Percentiles rank a stretch among this genome's conserved stretches.
Evolutionary conservation across 2,797 vertebrate species (phyloP).

Genomic region (Aselliscus stoliczkanus): DNA sequence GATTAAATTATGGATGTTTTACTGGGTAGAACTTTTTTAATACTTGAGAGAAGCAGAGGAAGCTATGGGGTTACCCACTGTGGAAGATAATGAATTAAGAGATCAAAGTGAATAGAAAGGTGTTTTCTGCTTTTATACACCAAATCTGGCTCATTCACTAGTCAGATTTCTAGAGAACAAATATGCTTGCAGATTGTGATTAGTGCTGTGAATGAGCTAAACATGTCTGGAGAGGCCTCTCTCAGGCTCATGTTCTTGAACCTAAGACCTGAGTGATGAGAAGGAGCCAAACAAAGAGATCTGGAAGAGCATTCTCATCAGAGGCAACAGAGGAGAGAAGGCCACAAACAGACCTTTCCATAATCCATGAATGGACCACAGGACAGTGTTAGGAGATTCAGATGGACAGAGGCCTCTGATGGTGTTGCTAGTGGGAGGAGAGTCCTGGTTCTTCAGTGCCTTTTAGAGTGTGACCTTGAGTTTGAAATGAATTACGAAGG

Average conservation of each 20-base stretch:
- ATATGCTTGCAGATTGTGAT: background rate
- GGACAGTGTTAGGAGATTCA: background rate
- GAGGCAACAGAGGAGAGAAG: background rate
- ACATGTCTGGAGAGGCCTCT: background rate
- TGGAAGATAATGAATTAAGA: slow-evolving; percentile 20
- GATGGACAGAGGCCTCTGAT: background rate
- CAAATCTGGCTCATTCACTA: background rate
- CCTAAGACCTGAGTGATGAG: background rate
- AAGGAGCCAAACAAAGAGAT: background rate
- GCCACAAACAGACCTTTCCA: background rate
- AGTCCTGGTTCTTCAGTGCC: background rate
- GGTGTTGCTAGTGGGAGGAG: background rate
- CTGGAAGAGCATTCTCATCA: background rate
- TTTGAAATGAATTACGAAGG: slow-evolving; percentile 6
- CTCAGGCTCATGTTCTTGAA: background rate
- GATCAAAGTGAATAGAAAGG: background rate
- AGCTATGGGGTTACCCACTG: background rate
- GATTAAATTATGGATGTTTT: background rate
- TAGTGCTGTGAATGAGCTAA: background rate
- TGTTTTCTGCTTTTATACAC: background rate
- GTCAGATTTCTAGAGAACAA: background rate
- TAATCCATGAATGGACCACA: background rate
- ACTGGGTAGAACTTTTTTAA: slow-evolving; percentile 1
- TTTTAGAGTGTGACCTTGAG: background rate
- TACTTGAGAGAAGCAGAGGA: background rate